phyloP scores from a whole-genome alignment of 2,888 invertebrate genomes.

The Vanessa cardui region DNA sequence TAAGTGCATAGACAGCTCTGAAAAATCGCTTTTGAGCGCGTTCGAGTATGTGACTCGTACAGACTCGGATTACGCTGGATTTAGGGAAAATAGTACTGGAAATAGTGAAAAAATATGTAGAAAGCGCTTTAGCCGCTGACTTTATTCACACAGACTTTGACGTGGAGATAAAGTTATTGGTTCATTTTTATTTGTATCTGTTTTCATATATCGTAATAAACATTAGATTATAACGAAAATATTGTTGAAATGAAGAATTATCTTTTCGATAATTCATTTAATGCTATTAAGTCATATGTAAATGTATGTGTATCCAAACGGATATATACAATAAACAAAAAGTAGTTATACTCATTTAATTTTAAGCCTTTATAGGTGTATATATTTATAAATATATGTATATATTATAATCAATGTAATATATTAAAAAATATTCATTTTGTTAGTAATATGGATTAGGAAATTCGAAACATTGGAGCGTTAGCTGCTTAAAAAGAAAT shows the following conservation, averaged over 20 bases:
- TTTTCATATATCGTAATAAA: background rate
- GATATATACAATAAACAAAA: too few relatives aligned
- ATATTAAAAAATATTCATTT: too few relatives aligned
- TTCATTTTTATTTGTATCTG: background rate
- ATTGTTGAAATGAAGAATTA: too few relatives aligned
- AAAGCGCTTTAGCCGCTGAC: background rate
- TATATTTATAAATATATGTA: too few relatives aligned
- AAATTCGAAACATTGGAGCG: background rate
- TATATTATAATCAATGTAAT: too few relatives aligned
- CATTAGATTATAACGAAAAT: background rate
- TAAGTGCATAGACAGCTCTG: slow-evolving; percentile 41
- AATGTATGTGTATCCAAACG: too few relatives aligned
- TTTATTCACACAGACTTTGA: background rate
- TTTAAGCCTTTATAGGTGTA: too few relatives aligned
- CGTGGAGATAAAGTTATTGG: background rate
- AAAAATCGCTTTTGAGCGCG: slow-evolving; percentile 42
- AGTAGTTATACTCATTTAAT: too few relatives aligned
- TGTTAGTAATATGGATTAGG: too few relatives aligned
- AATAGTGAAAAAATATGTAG: slow-evolving; percentile 19
- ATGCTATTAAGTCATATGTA: too few relatives aligned
- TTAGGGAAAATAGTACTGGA: slow-evolving; percentile 25
- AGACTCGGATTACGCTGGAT: slow-evolving; percentile 27
- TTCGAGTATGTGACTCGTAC: slow-evolving; percentile 35
- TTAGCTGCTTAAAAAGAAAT: background rate
- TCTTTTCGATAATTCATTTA: too few relatives aligned